Conservation (phyloP, 1,140 invertebrate species). For the Augochlora pura region DNA sequence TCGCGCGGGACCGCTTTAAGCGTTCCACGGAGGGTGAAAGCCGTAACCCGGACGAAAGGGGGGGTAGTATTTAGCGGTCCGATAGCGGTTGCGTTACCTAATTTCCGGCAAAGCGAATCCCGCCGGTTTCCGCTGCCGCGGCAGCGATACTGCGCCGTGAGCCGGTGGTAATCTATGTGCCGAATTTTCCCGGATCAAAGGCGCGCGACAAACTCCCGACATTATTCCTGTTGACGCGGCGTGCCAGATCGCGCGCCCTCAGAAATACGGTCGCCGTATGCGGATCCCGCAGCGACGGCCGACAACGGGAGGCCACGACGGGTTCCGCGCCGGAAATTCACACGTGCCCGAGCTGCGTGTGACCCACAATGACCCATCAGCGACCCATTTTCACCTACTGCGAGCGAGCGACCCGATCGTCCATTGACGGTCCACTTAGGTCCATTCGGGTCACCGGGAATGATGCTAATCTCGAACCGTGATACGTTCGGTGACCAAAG, state of each 20-base stretch:
- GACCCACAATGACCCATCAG: neutral
- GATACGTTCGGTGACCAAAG: neutral
- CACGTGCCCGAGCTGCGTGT: neutral
- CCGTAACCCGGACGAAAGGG: slow-evolving; percentile 5
- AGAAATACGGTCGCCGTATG: neutral
- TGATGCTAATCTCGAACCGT: neutral
- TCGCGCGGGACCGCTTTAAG: neutral
- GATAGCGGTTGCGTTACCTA: slow-evolving; percentile 52
- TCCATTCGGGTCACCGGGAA: neutral
- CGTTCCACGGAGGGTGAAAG: slow-evolving; percentile 2
- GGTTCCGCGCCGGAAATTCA: neutral
- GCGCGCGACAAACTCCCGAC: neutral
- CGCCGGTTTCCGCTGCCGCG: slow-evolving; percentile 8
- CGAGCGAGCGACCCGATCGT: neutral
- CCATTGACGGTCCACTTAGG: neutral
- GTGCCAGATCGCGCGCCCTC: slow-evolving; percentile 1
- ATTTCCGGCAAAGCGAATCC: slow-evolving; percentile 57
- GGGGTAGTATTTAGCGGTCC: slow-evolving; percentile 48
- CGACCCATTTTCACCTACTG: neutral
- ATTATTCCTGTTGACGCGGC: neutral
- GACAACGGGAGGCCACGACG: neutral
- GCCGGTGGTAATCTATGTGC: slow-evolving; percentile 41
- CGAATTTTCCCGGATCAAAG: slow-evolving; percentile 49
- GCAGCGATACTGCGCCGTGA: slow-evolving; percentile 41
- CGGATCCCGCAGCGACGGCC: neutral